phyloP scores from a whole-genome alignment of 1,140 invertebrate species.

The Spodoptera litura region DNA sequence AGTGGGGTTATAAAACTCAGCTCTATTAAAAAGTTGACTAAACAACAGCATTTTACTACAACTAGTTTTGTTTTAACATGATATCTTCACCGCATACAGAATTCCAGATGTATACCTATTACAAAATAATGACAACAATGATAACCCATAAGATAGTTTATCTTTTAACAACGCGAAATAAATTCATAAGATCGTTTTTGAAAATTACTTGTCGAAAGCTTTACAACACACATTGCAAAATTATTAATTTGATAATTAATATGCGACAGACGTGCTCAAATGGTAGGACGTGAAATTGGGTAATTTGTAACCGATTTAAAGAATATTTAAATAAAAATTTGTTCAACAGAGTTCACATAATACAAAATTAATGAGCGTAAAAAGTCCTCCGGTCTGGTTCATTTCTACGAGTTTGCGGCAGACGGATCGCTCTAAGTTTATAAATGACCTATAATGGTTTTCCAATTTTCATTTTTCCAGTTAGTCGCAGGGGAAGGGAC shows the following conservation, averaged over 20 bases:
- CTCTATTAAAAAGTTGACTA: too few species aligned
- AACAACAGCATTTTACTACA: too few species aligned
- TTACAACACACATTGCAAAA: not conserved
- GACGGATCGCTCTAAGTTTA: conserved; percentile 12
- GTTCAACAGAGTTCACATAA: conserved; percentile 13
- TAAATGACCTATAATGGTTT: conserved; percentile 37
- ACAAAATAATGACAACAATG: too few species aligned
- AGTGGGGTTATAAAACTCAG: too few species aligned
- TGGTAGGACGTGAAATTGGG: not conserved
- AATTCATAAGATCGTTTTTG: too few species aligned
- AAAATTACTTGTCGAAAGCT: too few species aligned
- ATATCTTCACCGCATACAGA: too few species aligned
- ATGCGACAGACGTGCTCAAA: not conserved
- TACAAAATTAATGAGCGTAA: conserved; percentile 38
- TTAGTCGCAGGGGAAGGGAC: conserved; percentile 1
- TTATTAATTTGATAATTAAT: not conserved
- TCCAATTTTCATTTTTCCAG: conserved; percentile 37
- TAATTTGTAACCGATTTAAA: not conserved
- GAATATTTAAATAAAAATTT: not conserved
- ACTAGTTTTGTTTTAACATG: too few species aligned
- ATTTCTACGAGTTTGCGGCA: conserved; percentile 16
- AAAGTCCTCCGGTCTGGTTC: conserved; percentile 4
- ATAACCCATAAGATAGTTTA: too few species aligned
- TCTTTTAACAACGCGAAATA: too few species aligned
- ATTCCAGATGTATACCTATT: too few species aligned